Conservation (phyloP, 2,113 vertebrate species). For the Macrotus californicus region DNA sequence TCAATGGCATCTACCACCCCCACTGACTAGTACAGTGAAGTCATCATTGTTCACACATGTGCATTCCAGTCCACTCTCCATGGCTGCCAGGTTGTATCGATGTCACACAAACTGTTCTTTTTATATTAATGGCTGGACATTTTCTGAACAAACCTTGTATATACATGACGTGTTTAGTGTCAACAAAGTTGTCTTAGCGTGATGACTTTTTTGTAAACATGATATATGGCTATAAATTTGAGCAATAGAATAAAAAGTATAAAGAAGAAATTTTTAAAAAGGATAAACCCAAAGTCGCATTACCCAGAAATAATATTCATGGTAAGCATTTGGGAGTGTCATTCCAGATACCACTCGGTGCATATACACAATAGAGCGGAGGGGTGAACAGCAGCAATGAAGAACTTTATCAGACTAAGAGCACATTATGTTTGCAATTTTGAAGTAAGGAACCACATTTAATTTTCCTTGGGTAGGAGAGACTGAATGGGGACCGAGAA, state of each 20-base stretch:
- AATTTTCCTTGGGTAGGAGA: background rate
- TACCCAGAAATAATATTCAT: background rate
- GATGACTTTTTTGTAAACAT: background rate
- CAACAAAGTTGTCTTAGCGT: background rate
- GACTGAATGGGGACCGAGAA: background rate
- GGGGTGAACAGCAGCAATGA: too few species aligned
- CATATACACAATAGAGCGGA: rapidly evolving
- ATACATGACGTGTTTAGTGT: background rate
- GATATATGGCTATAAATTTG: background rate
- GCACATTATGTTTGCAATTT: too few species aligned
- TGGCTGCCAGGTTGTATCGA: too few species aligned
- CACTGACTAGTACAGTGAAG: too few species aligned
- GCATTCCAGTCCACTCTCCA: too few species aligned
- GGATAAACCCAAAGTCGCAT: background rate
- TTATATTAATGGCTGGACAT: too few species aligned
- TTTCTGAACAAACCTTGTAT: too few species aligned
- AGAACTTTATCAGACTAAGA: background rate
- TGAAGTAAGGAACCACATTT: background rate
- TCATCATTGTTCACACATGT: too few species aligned
- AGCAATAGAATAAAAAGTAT: background rate
- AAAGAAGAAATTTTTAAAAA: background rate
- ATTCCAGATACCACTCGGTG: background rate
- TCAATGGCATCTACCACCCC: too few species aligned
- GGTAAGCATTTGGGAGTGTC: background rate
- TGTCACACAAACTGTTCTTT: too few species aligned